Conservation (phyloP, 2,113 vertebrate species). For the Nannobrachium achirus region DNA sequence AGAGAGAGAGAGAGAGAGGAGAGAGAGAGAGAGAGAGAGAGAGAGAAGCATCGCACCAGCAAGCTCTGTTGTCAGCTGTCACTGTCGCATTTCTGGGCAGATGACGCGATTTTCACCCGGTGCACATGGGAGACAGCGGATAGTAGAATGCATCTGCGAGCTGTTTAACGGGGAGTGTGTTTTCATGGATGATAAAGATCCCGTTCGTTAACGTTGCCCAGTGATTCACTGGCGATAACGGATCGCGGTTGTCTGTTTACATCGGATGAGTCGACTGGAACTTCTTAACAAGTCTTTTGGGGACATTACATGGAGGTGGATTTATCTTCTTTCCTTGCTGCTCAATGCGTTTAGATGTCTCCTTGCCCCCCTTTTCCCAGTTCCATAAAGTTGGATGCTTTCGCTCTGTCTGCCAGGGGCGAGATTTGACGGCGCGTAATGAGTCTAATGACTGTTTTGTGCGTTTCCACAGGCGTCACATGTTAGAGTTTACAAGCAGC, state of each 20-base stretch:
- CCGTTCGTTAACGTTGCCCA: background rate
- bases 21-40: background rate
- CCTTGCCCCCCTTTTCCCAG: too few species aligned
- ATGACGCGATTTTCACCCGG: conserved; percentile 42
- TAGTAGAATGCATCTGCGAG: background rate
- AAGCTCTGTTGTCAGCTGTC: conserved; percentile 8
- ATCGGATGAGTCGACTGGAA: conserved; percentile 28
- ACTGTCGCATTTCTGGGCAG: conserved; percentile 40
- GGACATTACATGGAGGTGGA: conserved; percentile 4
- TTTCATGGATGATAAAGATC: background rate
- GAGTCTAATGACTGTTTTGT: conserved; percentile 11
- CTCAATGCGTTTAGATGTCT: background rate
- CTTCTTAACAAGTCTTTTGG: conserved; percentile 26
- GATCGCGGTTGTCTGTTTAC: conserved; percentile 37
- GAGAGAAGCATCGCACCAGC: conserved; percentile 10
- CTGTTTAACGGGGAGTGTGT: background rate
- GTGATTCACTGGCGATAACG: conserved; percentile 13
- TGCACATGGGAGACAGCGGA: background rate
- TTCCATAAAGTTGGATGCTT: conserved; percentile 34
- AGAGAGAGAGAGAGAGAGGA: too few species aligned
- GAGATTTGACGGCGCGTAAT: conserved; percentile 11
- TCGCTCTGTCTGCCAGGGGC: conserved; percentile 3
- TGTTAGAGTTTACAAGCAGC: conserved; percentile 6
- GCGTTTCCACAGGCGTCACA: conserved; percentile 32
- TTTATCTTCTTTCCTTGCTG: background rate